Conservation (phyloP, 2,797 vertebrate genomes). For the Decapterus maruadsi region DNA sequence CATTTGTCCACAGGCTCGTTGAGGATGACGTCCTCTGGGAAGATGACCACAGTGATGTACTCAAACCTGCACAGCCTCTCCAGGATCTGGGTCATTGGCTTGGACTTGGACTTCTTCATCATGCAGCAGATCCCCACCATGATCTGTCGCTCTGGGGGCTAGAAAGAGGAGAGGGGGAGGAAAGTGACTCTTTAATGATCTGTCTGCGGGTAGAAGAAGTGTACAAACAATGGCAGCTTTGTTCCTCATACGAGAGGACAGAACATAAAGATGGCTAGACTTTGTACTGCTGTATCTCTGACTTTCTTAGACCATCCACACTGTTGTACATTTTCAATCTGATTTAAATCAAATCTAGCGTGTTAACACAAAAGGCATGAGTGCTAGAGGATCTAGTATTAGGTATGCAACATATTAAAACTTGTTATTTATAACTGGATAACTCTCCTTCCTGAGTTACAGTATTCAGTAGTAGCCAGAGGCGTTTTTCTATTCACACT, state of each 20-base stretch:
- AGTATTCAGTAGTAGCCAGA: no score
- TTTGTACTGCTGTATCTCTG: not conserved
- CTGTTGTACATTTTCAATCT: no score
- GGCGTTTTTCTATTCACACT: no score
- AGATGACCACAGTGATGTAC: conserved; percentile 97
- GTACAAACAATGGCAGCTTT: conserved; percentile 1
- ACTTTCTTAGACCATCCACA: not conserved
- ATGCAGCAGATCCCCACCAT: conserved; percentile 98
- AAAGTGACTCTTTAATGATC: conserved; percentile 1
- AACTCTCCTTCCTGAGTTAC: no score
- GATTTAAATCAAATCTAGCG: no score
- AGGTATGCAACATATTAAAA: no score
- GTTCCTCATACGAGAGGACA: not conserved
- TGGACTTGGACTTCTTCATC: conserved; percentile 99
- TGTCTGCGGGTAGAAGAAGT: not conserved
- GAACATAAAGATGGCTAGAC: not conserved
- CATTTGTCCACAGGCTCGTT: conserved; percentile 97
- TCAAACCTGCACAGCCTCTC: conserved; percentile 98
- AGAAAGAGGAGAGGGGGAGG: not conserved
- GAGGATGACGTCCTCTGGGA: conserved; percentile 97
- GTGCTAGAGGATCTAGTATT: no score
- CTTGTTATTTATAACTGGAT: no score
- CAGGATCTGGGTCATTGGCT: conserved; percentile 99
- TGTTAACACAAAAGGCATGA: no score
- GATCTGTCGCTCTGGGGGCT: conserved; percentile 96